Percentiles rank a stretch among this genome's conserved stretches.
Conservation (phyloP, 2,797 vertebrate genomes). For the Phaenicophaeus curvirostris region DNA sequence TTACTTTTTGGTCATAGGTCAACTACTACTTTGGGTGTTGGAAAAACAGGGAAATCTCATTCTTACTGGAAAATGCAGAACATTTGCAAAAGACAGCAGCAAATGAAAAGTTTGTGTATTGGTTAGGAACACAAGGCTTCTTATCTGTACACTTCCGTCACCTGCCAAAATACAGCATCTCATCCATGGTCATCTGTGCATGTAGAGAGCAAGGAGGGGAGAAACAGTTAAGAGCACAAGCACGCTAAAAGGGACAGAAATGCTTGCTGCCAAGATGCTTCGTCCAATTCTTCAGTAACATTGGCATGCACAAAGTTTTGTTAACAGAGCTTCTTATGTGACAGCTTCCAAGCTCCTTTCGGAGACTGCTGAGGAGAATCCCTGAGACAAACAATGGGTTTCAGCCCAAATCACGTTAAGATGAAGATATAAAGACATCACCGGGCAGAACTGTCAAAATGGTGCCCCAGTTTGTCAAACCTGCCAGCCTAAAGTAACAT, state of each 20-base stretch:
- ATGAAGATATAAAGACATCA: background rate
- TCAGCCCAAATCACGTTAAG: background rate
- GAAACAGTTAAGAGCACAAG: background rate
- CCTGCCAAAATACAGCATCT: background rate
- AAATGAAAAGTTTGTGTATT: background rate
- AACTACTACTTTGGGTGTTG: background rate
- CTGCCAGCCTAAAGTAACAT: background rate
- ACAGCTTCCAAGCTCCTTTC: background rate
- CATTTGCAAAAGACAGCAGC: background rate
- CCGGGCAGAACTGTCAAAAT: background rate
- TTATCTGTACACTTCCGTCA: background rate
- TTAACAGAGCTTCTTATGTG: background rate
- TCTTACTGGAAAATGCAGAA: background rate
- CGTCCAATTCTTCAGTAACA: background rate
- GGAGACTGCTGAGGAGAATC: background rate
- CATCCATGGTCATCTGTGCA: accelerated
- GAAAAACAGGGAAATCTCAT: background rate
- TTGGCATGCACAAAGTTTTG: accelerated
- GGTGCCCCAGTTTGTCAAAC: background rate
- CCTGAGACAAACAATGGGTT: background rate
- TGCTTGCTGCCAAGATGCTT: background rate
- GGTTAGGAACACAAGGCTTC: background rate
- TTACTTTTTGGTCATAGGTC: background rate
- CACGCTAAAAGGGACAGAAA: background rate
- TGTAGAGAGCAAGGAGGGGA: background rate